Evolutionary conservation across 2,797 vertebrate species (phyloP), one percentile per base, ranked within the genome.

Genomic region (Schizopygopsis malacanthus): DNA sequence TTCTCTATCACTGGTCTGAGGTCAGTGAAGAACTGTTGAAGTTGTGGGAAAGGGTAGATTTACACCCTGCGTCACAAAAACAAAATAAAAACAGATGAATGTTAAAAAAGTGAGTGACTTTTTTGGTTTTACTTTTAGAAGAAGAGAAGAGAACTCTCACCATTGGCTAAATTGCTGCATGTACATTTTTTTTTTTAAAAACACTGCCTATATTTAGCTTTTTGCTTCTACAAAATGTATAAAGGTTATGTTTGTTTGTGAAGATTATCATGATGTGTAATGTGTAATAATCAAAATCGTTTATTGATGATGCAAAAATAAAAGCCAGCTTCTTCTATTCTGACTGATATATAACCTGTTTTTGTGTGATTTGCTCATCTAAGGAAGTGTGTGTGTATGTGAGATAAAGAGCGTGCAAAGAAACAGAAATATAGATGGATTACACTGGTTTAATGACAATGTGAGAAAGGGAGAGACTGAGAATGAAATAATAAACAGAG

Each of bases 1-100:
- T 92, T 88, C 91, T 91, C 88, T 79, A 70, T 37, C 91, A 89
- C 80, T 81, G 43, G 25, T 75, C 33, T 86, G 72, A 45, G 94
- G 94, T 95, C 94, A 94, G 87, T 85, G 85, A 80, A 88, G 90
- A 87, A 89, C 82, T 92, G 91, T 90, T 93, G 91, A 91, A 45
- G 78, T 67, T 85, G 81, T 82, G 87, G 87, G 91, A 85, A 92
- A 90, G 92, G 90, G 90, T 91, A 89, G 90, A 93, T 92, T 93
- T 86, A 89, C 82, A 73, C 88, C 54, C 28, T 25, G 37, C 9
- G 13, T 70, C 22, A 41, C 6, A 81, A 18, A 69, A 39, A 15
- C 7, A 11, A 76, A 54, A 72, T 47, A 33, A 79, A 47, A 81
- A 15, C 54, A 47, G 61, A 72, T 83, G 65, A 87, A 89, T 88